These are phyloP conservation scores for Petroica traversi DNA, from an alignment of 2,113 vertebrate species.

Conservation along the genomic window DNA sequence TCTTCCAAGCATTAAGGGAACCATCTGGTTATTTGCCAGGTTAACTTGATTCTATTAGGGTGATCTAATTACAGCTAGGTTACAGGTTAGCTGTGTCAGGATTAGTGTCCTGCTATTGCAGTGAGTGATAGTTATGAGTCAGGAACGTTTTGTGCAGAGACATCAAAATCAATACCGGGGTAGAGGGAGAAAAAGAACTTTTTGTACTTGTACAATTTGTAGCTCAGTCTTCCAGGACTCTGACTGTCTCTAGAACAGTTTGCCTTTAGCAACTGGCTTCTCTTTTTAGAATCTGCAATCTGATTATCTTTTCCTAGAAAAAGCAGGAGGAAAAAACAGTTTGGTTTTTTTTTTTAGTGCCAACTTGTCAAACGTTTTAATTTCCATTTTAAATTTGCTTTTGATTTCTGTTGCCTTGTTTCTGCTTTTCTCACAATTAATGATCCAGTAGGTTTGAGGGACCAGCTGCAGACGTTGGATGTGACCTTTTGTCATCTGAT, in stretches of 20 bases:
- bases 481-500: not conserved
- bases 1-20: not conserved
- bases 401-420: not conserved
- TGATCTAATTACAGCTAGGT: not conserved
- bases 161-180: not conserved
- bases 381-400: not conserved
- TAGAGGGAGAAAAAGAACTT: not conserved
- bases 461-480: not conserved
- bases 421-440: not conserved
- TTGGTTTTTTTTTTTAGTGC: not conserved
- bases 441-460: not conserved
- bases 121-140: not conserved
- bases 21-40: constrained; percentile 31
- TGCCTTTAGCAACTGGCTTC: not conserved
- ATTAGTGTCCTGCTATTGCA: not conserved
- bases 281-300: not conserved
- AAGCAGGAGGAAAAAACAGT: not conserved
- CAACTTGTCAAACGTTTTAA: not conserved
- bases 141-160: not conserved
- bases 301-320: not conserved
- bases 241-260: not conserved
- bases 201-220: not conserved
- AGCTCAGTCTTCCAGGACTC: not conserved
- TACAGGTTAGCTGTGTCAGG: constrained; percentile 6
- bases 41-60: not conserved